Base-by-base conservation (phyloP, 2,113 vertebrate species). In the Hippocampus mohnikei region DNA sequence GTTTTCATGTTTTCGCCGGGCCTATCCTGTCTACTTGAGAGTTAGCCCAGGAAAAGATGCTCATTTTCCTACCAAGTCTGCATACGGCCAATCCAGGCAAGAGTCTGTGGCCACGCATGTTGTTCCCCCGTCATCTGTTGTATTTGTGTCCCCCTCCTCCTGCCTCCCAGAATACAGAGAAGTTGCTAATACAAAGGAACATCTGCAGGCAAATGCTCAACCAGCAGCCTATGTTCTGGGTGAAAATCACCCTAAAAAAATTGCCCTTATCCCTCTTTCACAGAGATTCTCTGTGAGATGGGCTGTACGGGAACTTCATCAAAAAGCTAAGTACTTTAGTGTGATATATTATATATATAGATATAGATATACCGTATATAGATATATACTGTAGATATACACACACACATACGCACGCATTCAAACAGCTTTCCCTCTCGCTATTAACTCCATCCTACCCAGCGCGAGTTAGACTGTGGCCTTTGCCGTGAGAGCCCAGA, bases 11-110 rank as follows among this genome's bases (percentile, higher is more conserved):
- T 76, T 74, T 70, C 55, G 73, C 62, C 55, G 55, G 1, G 75
- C 66, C 74, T 60, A 23, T 77, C 70, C 55, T 67, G 50, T 77
- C 63, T 68, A 6, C 44, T 23, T 27, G 70, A 77, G 67, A 59
- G 53, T 81, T 71, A 77, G 68, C 52, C 77, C 33, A 37, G 68
- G 60, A 79, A 73, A 73, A 76, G 56, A 64, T 60, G 2, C 40
- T 70, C 67, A 13, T 73, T 78, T 81, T 73, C 55, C 41, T 7
- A 50, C 70, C 52, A 74, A 84, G 66, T 58, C 48, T 50, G 16
- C 18, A 20, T 21, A 21, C 15, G 2, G 18, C 48, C 48, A 6
- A 20, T 20, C 18, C 48, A 50, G 48, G 48, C 48, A 20, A 20
- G 48, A 50, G 7, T 50, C 48, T 50, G 15, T 20, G 48, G 16